Evolutionary conservation across 2,888 invertebrate genomes (phyloP), one percentile per base, ranked within the genome.

Genomic region (Pristionchus japonicus): DNA sequence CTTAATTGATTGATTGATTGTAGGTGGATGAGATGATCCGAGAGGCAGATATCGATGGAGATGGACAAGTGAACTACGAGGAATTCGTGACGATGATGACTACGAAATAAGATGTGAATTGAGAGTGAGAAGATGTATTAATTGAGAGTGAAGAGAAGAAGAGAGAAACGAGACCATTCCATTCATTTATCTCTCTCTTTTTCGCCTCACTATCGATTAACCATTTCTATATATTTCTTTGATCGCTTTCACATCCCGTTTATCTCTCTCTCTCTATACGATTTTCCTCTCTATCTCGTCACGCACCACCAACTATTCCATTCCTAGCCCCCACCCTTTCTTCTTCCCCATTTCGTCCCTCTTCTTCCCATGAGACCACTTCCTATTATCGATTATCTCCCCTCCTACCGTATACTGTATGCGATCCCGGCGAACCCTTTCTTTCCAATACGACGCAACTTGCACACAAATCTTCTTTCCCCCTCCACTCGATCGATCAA

Each of bases 31-130:
- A 99, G 96, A 98, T 99, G 98, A 98, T 98, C 96, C 96, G 92
- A 74, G 98, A 98, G 96, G 98, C 98, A 94, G 98, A 98, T 96
- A 98, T 98, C 96, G 98, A 98, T 95, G 98, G 98, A 95, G 98
- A 98, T 96, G 98, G 98, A 94, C 98, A 98, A 96, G 98, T 99
- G 96, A 98, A 98, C 96, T 98, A 98, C 96, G 94, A 94, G 90
- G 93, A 93, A 91, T 93, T 93, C 92, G 93, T 93, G 70, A 93
- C 93, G 77, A 93, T 93, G 93, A 93, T 93, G 93, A 93, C 93
- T 84, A 93, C 93, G 89, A 93, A 93, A 90, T 94, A 92, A 93
- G 83, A 31, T 27, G 82, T 74, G 74, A 74, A 23, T 34, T 23
- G 40, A 74, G 52, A 52, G 23, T 17, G 52, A 84, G n/a, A 84